Percentiles rank a stretch among this genome's conserved stretches.
These are phyloP conservation scores for Zalophus californianus DNA, from an alignment of 2,797 vertebrate species.

Conservation along the genomic window DNA sequence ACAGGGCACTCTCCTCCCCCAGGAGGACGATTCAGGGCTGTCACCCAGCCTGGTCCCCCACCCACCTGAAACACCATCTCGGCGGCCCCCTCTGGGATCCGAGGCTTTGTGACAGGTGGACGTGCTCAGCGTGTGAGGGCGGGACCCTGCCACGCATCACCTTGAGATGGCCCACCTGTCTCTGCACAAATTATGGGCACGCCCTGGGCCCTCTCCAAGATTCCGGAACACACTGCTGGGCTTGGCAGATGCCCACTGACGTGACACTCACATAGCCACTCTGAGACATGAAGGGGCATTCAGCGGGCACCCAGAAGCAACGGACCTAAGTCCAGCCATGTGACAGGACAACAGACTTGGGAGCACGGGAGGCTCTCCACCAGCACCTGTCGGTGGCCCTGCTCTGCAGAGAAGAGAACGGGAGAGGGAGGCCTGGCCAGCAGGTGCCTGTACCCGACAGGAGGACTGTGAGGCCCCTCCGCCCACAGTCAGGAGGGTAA, in stretches of 20 bases:
- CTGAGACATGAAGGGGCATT: not conserved
- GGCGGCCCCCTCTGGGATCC: not conserved
- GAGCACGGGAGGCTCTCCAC: no score
- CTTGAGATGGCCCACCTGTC: not conserved
- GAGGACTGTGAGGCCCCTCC: not conserved
- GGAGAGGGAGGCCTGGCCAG: no score
- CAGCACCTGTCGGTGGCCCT: no score
- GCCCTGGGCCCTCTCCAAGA: not conserved
- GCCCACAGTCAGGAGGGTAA: no score
- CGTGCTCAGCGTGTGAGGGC: rapidly evolving
- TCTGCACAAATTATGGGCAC: not conserved
- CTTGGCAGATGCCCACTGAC: not conserved
- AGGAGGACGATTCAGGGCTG: not conserved
- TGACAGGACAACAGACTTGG: not conserved
- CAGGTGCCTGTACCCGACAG: not conserved
- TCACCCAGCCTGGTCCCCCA: not conserved
- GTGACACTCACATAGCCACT: not conserved
- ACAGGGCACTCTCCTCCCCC: not conserved
- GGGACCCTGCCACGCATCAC: not conserved
- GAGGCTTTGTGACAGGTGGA: not conserved
- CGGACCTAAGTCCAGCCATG: not conserved
- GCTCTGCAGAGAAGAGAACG: not conserved
- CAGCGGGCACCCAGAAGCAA: not conserved
- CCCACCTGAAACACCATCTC: not conserved
- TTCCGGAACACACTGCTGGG: no score